phyloP scores from a whole-genome alignment of 2,888 invertebrate genomes.

The Arctia plantaginis region DNA sequence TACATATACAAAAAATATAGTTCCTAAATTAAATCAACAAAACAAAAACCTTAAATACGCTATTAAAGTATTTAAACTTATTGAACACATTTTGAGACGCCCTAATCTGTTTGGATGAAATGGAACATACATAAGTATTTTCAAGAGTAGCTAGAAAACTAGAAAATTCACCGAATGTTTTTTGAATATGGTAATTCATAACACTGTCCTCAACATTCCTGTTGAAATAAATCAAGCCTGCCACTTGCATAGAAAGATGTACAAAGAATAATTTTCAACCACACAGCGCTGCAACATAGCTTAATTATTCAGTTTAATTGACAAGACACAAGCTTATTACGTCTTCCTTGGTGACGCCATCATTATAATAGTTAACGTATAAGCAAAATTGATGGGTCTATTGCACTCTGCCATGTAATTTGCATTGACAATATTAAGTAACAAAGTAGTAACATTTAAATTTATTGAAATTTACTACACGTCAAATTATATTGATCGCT shows the following conservation, averaged over 20 bases:
- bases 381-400: constrained; percentile 50
- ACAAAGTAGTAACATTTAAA: constrained; percentile 43
- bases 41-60: neutral
- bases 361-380: constrained; percentile 40
- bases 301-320: constrained; percentile 28
- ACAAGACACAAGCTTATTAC: constrained; percentile 29
- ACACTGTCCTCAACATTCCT: neutral
- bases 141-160: too few species aligned
- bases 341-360: constrained; percentile 32
- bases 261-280: neutral
- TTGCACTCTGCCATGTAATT: constrained; percentile 60
- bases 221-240: neutral
- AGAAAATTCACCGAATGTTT: too few species aligned
- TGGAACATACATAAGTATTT: too few species aligned
- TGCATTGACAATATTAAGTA: constrained; percentile 62
- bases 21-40: neutral
- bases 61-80: neutral
- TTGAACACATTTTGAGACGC: too few species aligned
- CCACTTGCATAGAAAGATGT: neutral
- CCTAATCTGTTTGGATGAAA: too few species aligned
- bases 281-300: neutral
- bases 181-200: too few species aligned
- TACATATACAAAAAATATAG: neutral
- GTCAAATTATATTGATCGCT: constrained; percentile 60
- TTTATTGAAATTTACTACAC: constrained; percentile 69